Percentiles rank a stretch among this genome's conserved stretches.
Evolutionary conservation across 2,797 vertebrate genomes (phyloP).

Genomic region (Sebastes miniatus): DNA sequence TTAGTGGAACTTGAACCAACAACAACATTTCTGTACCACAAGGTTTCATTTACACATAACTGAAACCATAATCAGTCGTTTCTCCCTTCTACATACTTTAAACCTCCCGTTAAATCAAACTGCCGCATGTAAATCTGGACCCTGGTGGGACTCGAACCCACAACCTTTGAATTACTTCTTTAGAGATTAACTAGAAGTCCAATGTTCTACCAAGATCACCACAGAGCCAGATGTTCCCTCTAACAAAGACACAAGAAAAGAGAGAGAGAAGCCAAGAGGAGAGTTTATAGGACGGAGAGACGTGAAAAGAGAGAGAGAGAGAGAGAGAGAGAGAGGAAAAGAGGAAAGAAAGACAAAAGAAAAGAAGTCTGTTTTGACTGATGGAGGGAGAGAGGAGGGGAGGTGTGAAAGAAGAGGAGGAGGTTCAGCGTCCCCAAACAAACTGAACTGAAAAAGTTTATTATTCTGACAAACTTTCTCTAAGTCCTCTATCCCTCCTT

Average conservation of each 20-base stretch:
- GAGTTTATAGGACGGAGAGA: no score
- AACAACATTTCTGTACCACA: no score
- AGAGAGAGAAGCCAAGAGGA: no score
- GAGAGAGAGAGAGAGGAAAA: background rate
- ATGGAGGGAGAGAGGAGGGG: background rate
- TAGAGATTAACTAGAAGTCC: conserved; percentile 78
- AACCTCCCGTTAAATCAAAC: no score
- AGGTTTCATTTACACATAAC: no score
- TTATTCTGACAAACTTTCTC: conserved; percentile 6
- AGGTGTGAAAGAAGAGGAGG: background rate
- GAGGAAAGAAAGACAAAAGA: background rate
- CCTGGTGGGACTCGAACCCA: conserved; percentile 71
- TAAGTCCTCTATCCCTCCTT: no score
- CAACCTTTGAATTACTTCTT: conserved; percentile 69
- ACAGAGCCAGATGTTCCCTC: conserved; percentile 45
- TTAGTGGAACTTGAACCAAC: no score
- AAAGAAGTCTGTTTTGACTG: background rate
- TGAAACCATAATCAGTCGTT: no score
- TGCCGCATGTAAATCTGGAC: no score
- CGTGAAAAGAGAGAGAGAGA: background rate
- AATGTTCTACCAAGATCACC: conserved; percentile 85
- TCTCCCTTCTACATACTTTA: no score
- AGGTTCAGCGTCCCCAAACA: background rate
- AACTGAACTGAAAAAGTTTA: conserved; percentile 6
- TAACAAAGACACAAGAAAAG: no score